Base-by-base conservation (phyloP, 2,797 vertebrate genomes). In the Pseudochirops cupreus region DNA sequence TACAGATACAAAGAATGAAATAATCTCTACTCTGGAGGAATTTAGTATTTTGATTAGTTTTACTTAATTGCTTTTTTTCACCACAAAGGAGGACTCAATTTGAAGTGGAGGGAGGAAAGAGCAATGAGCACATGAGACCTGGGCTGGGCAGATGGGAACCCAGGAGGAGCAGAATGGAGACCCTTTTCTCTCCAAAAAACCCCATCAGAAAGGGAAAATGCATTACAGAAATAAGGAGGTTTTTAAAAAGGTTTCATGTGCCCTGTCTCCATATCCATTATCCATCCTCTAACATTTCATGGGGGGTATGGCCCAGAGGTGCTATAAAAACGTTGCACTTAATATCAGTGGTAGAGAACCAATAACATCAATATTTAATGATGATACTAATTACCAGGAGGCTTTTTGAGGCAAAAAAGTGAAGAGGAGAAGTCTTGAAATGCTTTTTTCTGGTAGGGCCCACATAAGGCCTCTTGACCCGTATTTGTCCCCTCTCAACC, bases 381-480 rank as follows among this genome's bases (percentile, higher is more conserved):
- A 92, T 50, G 56, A 74, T 39, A 57, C 18, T 56, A 31, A 89
- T 59, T 56, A 56, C 39, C 18, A 53, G 39, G 2, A 6, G 11
- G 2, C 93, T 91, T 92, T 92, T 16, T 93, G 74, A 92, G 92
- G 4, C 31, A 74, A 90, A 92, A 92, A 90, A 90, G 33, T 56
- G 94, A 62, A 62, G 50, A 57, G 55, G 50, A 74, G 6, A 0
- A 33, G 7, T 46, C 67, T 46, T 46, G 21, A 46, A 39, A 82
- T 46, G 67, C 21, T 18, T 74, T 74, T 82, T n/a, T 82, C n/a
- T 82, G 18, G 5, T 82, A 74, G 67, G 67, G 16, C 39, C 18
- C 74, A 10, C n/a, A 46, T 82, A 21, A 82, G 39, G 39, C n/a
- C 2, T 74, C 67, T 39, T 74, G n/a, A 74, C 16, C 67, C 39